Base-by-base conservation (phyloP, 1,140 invertebrate genomes). In the Sycophila sp. region DNA sequence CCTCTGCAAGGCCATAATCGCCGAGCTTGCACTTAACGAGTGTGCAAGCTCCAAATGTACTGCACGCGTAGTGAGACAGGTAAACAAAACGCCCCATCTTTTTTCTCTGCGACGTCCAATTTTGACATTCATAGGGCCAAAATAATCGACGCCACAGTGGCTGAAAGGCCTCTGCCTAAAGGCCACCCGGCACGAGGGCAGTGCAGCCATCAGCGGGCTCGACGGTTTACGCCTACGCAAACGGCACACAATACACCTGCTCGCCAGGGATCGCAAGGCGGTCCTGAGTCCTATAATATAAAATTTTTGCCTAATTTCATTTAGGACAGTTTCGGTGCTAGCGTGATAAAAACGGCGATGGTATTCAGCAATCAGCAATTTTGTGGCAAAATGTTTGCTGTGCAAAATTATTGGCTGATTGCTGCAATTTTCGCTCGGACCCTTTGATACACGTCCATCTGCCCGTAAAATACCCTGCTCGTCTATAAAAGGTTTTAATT, bases 71-170 rank as follows among this genome's bases (percentile, higher is more conserved):
- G 70, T 72, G 7, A 78, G 24, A 38, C 76, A 78, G 0, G 74
- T 77, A 17, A 81, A 81, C 7, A 87, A 30, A n/a, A 73, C 77
- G 5, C 81, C 71, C 42, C 75, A 85, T 13, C 78, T 47, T 53
- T 83, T 85, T 15, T 78, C 70, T 15, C 22, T 69, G 0, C 73
- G 63, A 55, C 78, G 36, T 8, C 74, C 70, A n/a, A 74, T 73
- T 19, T 68, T 77, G 0, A 78, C 60, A 17, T 72, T 60, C 26
- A 80, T 28, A 3, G 80, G 77, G 0, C 77, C 74, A 45, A 78
- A 80, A 42, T 69, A 30, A 75, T 77, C n/a, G 78, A 53, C 4
- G 72, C 26, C 2, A 62, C 69, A 51, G 78, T 78, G 2, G 69
- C 24, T 8, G 72, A 75, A 2, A 1, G 6, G 3, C 24, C 11